Percentiles rank a stretch among this genome's conserved stretches.
phyloP scores from a whole-genome alignment of 1,140 invertebrate species.

The Drosophila nasuta region DNA sequence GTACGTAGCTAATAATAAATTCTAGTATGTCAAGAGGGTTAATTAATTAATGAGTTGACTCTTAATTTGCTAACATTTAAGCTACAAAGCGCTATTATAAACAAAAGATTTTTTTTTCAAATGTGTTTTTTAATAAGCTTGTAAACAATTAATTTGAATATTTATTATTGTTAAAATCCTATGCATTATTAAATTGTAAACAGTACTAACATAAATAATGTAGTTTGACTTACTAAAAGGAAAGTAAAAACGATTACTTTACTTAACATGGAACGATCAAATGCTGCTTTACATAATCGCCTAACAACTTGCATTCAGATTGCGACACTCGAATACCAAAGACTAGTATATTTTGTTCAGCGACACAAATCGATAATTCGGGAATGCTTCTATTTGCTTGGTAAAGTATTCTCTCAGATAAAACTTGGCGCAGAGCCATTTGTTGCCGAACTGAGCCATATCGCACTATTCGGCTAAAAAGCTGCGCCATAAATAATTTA shows the following conservation, averaged over 20 bases:
- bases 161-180: no score
- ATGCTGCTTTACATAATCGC: no score
- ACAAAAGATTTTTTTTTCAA: background rate
- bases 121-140: no score
- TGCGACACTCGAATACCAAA: no score
- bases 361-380: background rate
- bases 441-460: background rate
- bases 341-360: background rate
- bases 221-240: no score
- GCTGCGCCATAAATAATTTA: no score
- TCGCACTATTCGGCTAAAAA: background rate
- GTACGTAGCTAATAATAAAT: constrained; percentile 7
- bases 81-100: background rate
- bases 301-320: background rate
- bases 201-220: no score
- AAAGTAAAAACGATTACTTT: no score
- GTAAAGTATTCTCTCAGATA: background rate
- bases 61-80: background rate
- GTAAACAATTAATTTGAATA: background rate
- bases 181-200: no score
- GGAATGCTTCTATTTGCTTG: background rate
- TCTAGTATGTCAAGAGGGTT: background rate
- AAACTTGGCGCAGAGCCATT: background rate
- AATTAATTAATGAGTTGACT: constrained; percentile 1
- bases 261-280: no score